These are phyloP conservation scores for Hyles vespertilio DNA, from an alignment of 1,140 invertebrate genomes.

Conservation along the genomic window DNA sequence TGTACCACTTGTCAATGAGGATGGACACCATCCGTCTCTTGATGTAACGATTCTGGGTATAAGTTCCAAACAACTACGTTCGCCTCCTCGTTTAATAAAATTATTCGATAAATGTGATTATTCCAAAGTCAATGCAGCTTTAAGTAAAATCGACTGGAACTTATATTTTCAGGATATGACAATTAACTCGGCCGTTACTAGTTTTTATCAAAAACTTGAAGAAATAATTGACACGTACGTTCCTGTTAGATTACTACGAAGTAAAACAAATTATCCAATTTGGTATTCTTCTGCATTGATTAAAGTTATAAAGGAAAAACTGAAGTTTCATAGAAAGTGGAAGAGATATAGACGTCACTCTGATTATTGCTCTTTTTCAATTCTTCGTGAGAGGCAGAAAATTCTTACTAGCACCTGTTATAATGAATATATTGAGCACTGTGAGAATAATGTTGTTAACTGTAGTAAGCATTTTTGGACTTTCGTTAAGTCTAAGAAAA, in stretches of 20 bases:
- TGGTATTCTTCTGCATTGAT: slow-evolving; percentile 20
- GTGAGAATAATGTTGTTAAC: slow-evolving; percentile 10
- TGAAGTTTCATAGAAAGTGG: slow-evolving; percentile 29
- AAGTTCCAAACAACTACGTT: background rate
- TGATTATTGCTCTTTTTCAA: slow-evolving; percentile 21
- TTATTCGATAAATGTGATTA: slow-evolving; percentile 17
- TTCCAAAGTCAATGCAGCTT: slow-evolving; percentile 10
- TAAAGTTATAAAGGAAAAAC: slow-evolving; percentile 25
- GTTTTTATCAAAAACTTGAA: slow-evolving; percentile 18
- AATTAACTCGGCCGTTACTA: slow-evolving; percentile 7
- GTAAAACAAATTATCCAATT: slow-evolving; percentile 12
- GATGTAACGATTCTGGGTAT: slow-evolving; percentile 1
- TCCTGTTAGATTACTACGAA: slow-evolving; percentile 10
- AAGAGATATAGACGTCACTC: slow-evolving; percentile 18
- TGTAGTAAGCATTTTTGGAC: slow-evolving; percentile 16
- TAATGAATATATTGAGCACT: slow-evolving; percentile 7
- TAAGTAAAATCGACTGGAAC: slow-evolving; percentile 13
- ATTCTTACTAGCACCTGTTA: slow-evolving; percentile 4
- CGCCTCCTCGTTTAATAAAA: slow-evolving; percentile 7
- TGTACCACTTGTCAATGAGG: slow-evolving; percentile 15
- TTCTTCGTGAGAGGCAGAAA: slow-evolving; percentile 12
- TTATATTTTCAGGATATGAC: background rate
- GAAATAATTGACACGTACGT: slow-evolving; percentile 7
- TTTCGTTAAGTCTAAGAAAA: slow-evolving; percentile 19
- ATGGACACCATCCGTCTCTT: slow-evolving; percentile 15